phyloP scores from a whole-genome alignment of 2,113 vertebrate species.

The Setophaga kirtlandii region DNA sequence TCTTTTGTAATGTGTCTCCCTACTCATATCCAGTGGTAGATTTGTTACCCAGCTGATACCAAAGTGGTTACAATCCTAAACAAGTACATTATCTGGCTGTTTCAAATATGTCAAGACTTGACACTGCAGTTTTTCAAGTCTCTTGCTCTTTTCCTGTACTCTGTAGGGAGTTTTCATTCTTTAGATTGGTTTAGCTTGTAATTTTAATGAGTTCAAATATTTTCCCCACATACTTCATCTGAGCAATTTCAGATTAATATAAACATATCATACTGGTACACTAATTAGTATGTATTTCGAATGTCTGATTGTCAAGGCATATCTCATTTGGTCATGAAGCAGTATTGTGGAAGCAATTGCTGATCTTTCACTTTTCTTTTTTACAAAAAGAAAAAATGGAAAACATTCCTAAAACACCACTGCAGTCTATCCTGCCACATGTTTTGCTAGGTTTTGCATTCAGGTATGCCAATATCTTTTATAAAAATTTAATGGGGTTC shows the following conservation, averaged over 20 bases:
- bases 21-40: background rate
- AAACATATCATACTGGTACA: background rate
- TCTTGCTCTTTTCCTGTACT: background rate
- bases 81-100: background rate
- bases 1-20: background rate
- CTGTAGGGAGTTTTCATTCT: slow-evolving; percentile 17
- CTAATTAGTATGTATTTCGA: background rate
- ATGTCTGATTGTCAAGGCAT: background rate
- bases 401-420: background rate
- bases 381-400: background rate
- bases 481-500: background rate
- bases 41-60: background rate
- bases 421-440: background rate
- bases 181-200: slow-evolving; percentile 10
- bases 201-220: slow-evolving; percentile 13
- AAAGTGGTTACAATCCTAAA: background rate
- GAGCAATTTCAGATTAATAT: slow-evolving; percentile 7
- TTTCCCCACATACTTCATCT: background rate
- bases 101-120: background rate
- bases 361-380: background rate
- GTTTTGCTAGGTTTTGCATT: background rate
- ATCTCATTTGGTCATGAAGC: background rate
- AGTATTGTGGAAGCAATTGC: background rate
- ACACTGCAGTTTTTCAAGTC: background rate
- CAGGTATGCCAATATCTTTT: background rate